Evolutionary conservation across 2,888 invertebrate genomes (phyloP).

Genomic region (Pilophorus perplexus): DNA sequence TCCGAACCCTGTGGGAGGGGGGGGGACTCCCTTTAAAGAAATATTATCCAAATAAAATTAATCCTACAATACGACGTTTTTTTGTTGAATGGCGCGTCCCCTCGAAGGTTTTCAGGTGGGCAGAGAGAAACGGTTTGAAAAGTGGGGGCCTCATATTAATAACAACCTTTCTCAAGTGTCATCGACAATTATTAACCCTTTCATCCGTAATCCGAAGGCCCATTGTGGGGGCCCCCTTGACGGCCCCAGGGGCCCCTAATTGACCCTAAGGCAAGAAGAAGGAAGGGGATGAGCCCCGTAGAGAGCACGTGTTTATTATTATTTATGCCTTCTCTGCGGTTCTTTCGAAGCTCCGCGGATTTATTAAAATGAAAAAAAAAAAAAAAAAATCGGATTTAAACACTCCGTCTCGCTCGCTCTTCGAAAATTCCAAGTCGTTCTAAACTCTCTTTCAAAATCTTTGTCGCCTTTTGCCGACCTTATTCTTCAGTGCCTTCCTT

Average conservation of each 20-base stretch:
- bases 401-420: not conserved
- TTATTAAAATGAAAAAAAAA: slow-evolving; percentile 32
- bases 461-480: not conserved
- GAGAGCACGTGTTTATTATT: slow-evolving; percentile 41
- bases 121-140: not conserved
- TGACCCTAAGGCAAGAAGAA: slow-evolving; percentile 7
- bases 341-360: slow-evolving; percentile 38
- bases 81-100: slow-evolving; percentile 9
- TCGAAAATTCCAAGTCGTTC: too few relatives aligned
- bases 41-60: slow-evolving; percentile 37
- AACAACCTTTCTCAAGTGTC: slow-evolving; percentile 37
- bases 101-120: slow-evolving; percentile 16
- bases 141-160: slow-evolving; percentile 34
- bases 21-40: not conserved
- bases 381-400: slow-evolving; percentile 2
- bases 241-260: slow-evolving; percentile 9
- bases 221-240: slow-evolving; percentile 24
- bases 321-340: slow-evolving; percentile 30
- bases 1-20: not conserved
- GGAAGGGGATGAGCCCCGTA: slow-evolving; percentile 11
- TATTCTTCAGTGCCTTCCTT: not conserved
- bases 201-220: slow-evolving; percentile 34
- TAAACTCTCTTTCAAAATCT: not conserved
- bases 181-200: slow-evolving; percentile 39
- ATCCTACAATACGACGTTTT: slow-evolving; percentile 30